Conservation (phyloP, 2,113 vertebrate genomes). For the Perca schrenkii region DNA sequence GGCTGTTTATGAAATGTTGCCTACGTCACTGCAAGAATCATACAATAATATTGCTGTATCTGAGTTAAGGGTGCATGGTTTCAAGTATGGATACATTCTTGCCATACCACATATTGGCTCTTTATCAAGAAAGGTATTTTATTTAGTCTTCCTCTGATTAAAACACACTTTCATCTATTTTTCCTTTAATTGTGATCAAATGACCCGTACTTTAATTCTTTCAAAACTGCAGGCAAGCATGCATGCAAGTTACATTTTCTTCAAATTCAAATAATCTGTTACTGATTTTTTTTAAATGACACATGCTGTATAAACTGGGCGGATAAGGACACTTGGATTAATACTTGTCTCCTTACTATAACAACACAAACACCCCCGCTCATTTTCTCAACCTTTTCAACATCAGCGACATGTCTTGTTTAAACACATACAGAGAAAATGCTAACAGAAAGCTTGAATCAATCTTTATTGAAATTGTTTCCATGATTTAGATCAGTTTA, state of each 20-base stretch:
- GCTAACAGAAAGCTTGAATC: conserved; percentile 51
- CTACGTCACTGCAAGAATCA: not conserved
- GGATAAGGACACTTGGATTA: not conserved
- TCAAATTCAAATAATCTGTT: conserved; percentile 9
- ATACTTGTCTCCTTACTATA: not conserved
- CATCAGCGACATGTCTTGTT: not conserved
- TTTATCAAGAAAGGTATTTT: not conserved
- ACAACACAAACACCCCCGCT: not conserved
- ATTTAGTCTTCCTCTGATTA: not conserved
- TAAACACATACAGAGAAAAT: conserved; percentile 36
- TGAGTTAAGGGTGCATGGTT: not conserved
- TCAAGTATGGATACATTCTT: not conserved
- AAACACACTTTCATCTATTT: not conserved
- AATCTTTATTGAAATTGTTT: conserved; percentile 65
- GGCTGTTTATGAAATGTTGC: conserved; percentile 26
- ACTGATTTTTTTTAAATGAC: not conserved
- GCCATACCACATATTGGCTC: not conserved
- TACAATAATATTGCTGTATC: not conserved
- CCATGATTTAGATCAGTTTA: conserved; percentile 25
- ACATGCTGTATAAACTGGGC: not conserved
- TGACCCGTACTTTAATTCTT: not conserved
- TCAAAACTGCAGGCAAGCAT: not conserved
- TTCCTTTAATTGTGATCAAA: not conserved
- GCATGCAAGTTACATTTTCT: not conserved
- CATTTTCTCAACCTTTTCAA: not conserved